Evolutionary conservation across 2,113 vertebrate species (phyloP).

Genomic region (Heteronetta atricapilla): DNA sequence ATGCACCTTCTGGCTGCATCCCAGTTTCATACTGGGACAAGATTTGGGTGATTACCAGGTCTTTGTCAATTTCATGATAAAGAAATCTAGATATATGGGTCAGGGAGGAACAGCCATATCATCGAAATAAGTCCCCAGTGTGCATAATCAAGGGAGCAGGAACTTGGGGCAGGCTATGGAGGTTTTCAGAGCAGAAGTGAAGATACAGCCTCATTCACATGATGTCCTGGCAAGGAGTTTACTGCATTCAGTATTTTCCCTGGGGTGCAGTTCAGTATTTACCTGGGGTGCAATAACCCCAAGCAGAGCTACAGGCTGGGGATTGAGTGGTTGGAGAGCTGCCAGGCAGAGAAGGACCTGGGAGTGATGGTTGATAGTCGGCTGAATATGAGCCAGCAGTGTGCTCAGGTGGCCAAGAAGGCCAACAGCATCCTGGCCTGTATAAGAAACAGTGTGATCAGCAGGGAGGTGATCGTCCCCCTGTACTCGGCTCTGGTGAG

Average conservation of each 20-base stretch:
- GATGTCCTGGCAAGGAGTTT: not conserved
- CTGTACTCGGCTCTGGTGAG: no score
- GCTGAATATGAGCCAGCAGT: no score
- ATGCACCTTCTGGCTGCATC: constrained; percentile 51
- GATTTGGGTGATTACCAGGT: not conserved
- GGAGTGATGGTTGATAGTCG: no score
- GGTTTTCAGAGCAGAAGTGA: not conserved
- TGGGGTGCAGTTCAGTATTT: no score
- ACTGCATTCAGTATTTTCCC: not conserved
- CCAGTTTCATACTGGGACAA: not conserved
- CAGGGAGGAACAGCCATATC: not conserved
- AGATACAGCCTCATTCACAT: not conserved
- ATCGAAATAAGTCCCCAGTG: constrained; percentile 1
- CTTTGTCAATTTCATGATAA: not conserved
- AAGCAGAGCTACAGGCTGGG: no score
- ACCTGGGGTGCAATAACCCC: no score
- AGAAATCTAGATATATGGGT: not conserved
- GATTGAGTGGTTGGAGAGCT: no score
- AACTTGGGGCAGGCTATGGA: not conserved
- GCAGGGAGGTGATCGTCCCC: no score
- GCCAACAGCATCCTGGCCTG: no score
- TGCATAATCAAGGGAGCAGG: not conserved
- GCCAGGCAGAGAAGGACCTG: no score
- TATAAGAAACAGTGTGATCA: no score
- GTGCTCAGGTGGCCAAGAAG: no score